Percentiles rank a stretch among this genome's conserved stretches.
phyloP scores from a whole-genome alignment of 2,797 vertebrate genomes.

The Cygnus olor region DNA sequence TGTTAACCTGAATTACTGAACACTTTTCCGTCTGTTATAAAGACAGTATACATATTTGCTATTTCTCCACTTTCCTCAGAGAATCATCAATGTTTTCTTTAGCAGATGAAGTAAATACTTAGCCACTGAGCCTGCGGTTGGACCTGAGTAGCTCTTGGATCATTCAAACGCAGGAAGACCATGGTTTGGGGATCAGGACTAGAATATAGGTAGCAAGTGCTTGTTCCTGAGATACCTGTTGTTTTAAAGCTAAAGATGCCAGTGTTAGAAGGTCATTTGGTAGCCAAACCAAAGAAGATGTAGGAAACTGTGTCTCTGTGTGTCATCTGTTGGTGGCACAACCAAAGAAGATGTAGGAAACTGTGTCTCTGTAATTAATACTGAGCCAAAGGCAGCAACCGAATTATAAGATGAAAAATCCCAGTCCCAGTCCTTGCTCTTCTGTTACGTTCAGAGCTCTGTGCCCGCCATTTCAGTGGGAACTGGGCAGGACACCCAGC shows the following conservation, averaged over 20 bases:
- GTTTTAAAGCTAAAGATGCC: not conserved
- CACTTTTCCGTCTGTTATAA: not conserved
- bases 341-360: not conserved
- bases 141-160: rapidly evolving
- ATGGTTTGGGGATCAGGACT: not conserved
- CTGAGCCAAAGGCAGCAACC: not conserved
- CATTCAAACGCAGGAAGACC: not conserved
- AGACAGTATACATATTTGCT: not conserved
- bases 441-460: not conserved
- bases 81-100: not conserved
- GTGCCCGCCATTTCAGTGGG: not conserved
- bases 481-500: rapidly evolving
- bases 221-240: not conserved
- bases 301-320: not conserved
- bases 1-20: not conserved
- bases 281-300: not conserved
- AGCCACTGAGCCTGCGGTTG: not conserved
- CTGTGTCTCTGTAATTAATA: not conserved
- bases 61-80: not conserved
- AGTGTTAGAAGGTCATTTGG: not conserved
- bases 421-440: not conserved
- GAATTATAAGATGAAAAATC: not conserved
- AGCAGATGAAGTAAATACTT: not conserved
- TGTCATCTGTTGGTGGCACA: not conserved
- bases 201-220: not conserved